These are phyloP conservation scores for Myotis lucifugus DNA, from an alignment of 2,113 vertebrate genomes.

Conservation along the genomic window DNA sequence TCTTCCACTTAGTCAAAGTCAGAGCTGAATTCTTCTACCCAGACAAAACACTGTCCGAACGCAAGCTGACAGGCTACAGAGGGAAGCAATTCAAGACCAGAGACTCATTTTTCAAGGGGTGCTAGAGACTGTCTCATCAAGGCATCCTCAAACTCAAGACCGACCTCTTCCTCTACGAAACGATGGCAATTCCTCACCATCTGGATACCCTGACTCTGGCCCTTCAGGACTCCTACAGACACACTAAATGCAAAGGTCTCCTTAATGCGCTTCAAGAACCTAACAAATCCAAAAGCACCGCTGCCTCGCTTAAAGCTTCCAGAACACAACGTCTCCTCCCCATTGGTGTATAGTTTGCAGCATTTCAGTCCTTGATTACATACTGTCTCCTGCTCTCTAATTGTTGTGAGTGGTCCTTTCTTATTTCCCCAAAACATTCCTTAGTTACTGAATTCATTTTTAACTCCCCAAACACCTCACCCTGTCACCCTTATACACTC, in stretches of 20 bases:
- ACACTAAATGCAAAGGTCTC: not conserved
- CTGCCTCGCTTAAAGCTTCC: not conserved
- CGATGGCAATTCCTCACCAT: not conserved
- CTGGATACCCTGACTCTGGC: not conserved
- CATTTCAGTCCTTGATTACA: not conserved
- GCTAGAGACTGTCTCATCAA: not conserved
- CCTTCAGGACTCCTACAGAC: not conserved
- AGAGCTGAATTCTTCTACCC: not conserved
- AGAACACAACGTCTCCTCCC: not conserved
- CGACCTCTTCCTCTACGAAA: not conserved
- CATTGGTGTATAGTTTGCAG: not conserved
- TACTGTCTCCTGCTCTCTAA: not conserved
- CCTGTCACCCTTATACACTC: not conserved
- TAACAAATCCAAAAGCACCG: not conserved
- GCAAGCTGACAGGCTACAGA: not conserved
- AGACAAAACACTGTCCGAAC: not conserved
- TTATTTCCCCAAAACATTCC: not conserved
- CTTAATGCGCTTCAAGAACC: not conserved
- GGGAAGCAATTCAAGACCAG: not conserved
- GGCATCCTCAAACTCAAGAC: not conserved
- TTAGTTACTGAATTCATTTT: constrained; percentile 14
- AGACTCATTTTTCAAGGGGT: not conserved
- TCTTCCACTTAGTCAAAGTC: not conserved
- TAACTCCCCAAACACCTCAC: not conserved
- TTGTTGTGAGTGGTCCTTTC: not conserved